phyloP scores from a whole-genome alignment of 2,797 vertebrate species.

The Melanogrammus aeglefinus region DNA sequence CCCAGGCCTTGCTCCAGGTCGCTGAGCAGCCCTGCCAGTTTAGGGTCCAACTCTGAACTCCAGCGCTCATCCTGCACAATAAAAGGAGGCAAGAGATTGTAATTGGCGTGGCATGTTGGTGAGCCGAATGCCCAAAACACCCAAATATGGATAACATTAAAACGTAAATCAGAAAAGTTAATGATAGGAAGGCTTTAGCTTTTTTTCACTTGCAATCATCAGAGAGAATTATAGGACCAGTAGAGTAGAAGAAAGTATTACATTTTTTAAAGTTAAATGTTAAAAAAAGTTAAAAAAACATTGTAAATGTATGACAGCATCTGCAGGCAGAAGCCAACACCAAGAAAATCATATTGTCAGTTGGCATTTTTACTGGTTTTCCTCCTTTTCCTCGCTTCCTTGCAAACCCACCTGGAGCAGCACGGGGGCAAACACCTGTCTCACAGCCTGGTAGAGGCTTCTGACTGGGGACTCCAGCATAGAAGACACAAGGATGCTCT shows the following conservation, averaged over 20 bases:
- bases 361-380: background rate
- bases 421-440: constrained; percentile 87
- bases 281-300: background rate
- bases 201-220: background rate
- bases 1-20: constrained; percentile 90
- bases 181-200: background rate
- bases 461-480: constrained; percentile 93
- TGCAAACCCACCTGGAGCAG: constrained; percentile 80
- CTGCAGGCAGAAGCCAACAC: background rate
- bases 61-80: constrained; percentile 85
- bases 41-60: constrained; percentile 88
- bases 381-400: background rate
- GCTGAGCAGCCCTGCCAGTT: constrained; percentile 87
- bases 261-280: background rate
- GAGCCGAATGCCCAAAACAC: background rate
- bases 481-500: constrained; percentile 89
- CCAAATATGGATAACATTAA: background rate
- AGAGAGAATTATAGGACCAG: background rate
- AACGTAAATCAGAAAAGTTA: background rate
- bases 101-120: background rate
- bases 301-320: background rate
- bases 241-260: background rate
- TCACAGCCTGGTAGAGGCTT: constrained; percentile 91
- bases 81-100: constrained; percentile 4
- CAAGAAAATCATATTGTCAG: background rate